Evolutionary conservation across 2,888 invertebrate genomes (phyloP), one percentile per base, ranked within the genome.

Genomic region (Dorcus hopei): DNA sequence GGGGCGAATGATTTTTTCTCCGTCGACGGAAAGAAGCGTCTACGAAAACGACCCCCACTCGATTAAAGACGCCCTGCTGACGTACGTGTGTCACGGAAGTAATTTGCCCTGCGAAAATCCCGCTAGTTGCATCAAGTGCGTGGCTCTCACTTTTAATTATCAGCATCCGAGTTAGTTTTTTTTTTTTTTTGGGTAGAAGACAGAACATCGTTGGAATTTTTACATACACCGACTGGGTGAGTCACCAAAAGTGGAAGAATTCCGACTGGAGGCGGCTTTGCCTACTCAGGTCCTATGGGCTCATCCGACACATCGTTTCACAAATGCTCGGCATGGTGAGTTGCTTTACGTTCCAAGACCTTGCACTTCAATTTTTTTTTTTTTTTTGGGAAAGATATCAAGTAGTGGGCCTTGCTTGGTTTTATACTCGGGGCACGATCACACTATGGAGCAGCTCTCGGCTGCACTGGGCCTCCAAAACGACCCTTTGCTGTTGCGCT

Each of bases 1-100:
- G 40, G 87, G 84, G 23, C 85, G 80, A 73, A 84, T 82, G 1
- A 83, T 86, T 45, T 91, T 85, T 75, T 89, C 86, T 73, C 85
- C 87, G 43, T 83, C 86, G 64, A 82, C 87, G 68, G 84, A 85
- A 60, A 73, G 72, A 42, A 74, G 70, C 2, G 79, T 75, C n/a
- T 73, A 81, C 39, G 75, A 82, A 2, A 83, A 82, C 0, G 89
- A 90, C 74, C 88, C 92, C 0, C 86, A 87, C 58, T 83, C 87
- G 0, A 81, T 92, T 0, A 83, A 90, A 61, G 97, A 96, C 75
- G 91, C 93, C 0, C 78, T 95, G 6, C 79, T 95, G 43, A 89
- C 91, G 0, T 91, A 93, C 71, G 85, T 91, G 58, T 97, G 97
- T 71, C 96, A 97, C 71, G 88, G 89, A 52, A 86, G 88, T 1